These are phyloP conservation scores for Trichonephila clavata DNA, from an alignment of 1,140 invertebrate species.

Conservation along the genomic window DNA sequence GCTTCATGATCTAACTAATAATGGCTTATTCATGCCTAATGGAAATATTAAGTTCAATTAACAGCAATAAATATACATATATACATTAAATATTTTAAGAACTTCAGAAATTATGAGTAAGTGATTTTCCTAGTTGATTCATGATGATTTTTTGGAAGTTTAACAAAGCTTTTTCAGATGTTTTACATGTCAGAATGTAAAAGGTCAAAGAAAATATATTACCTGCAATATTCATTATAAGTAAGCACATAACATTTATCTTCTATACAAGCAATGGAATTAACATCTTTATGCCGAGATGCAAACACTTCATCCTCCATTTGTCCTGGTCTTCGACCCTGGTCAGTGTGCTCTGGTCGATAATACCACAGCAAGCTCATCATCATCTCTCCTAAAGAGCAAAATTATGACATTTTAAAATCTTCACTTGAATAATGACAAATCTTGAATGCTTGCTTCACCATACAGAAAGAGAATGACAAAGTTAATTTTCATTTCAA, in stretches of 20 bases:
- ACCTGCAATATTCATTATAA: conserved; percentile 98
- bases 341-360: conserved; percentile 96
- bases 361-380: conserved; percentile 98
- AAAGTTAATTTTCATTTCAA: too few relatives aligned
- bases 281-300: conserved; percentile 94
- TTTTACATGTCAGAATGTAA: neutral
- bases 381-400: conserved; percentile 94
- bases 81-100: too few relatives aligned
- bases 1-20: too few relatives aligned
- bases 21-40: too few relatives aligned
- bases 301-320: conserved; percentile 94
- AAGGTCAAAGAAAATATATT: neutral
- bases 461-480: too few relatives aligned
- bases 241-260: conserved; percentile 98
- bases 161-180: neutral
- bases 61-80: too few relatives aligned
- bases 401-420: neutral
- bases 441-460: too few relatives aligned
- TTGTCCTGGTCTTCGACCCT: conserved; percentile 89
- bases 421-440: too few relatives aligned
- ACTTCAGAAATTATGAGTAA: too few relatives aligned
- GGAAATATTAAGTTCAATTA: too few relatives aligned
- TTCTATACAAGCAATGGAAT: conserved; percentile 98
- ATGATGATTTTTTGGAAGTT: too few relatives aligned
- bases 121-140: too few relatives aligned